phyloP scores from a whole-genome alignment of 2,888 invertebrate species.

The Apeira syringaria region DNA sequence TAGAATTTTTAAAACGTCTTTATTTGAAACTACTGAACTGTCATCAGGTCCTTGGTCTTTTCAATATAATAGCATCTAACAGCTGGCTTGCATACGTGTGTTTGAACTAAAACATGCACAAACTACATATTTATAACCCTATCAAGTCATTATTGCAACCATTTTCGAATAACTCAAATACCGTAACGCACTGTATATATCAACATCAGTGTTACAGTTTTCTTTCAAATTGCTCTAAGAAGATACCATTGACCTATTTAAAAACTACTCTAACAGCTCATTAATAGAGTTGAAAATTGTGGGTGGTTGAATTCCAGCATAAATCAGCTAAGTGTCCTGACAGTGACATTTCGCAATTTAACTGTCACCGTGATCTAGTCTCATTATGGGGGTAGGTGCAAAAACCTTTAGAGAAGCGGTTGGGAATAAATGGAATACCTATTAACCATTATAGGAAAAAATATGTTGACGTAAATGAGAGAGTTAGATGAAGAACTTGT shows the following conservation, averaged over 20 bases:
- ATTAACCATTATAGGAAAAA: constrained; percentile 5
- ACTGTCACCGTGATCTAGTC: constrained; percentile 35
- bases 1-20: too few species aligned
- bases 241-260: background rate
- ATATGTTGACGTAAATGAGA: constrained; percentile 12
- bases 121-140: constrained; percentile 15
- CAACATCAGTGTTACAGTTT: constrained; percentile 41
- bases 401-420: constrained; percentile 14
- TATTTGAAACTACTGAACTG: too few species aligned
- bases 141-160: constrained; percentile 25
- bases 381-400: constrained; percentile 19
- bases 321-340: constrained; percentile 38
- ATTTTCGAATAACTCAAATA: constrained; percentile 34
- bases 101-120: background rate
- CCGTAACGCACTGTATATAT: constrained; percentile 33
- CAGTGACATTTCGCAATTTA: constrained; percentile 40
- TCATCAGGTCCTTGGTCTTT: too few species aligned
- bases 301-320: constrained; percentile 10
- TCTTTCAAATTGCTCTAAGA: constrained; percentile 34
- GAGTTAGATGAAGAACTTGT: background rate
- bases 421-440: background rate
- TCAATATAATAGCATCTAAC: too few species aligned
- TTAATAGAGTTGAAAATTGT: background rate
- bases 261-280: background rate
- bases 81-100: background rate